Conservation (phyloP, 35 echinoderm and acorn worm genomes). For the Nesometra sesokonis region DNA sequence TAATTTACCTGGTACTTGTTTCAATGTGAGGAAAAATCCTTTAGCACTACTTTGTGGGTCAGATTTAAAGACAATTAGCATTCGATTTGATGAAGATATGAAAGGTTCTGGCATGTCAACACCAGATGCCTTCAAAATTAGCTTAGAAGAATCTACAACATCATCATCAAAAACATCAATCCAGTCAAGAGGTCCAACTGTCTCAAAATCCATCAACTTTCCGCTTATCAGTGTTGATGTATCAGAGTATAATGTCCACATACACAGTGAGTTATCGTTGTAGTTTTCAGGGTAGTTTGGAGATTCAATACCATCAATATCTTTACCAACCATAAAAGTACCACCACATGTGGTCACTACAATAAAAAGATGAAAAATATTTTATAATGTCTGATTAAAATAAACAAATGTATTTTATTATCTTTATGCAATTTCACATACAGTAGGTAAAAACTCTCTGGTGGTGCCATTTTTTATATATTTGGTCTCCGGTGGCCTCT, state of each 20-base stretch:
- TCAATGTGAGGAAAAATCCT: background rate
- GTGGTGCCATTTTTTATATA: too few species aligned
- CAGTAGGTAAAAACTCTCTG: too few species aligned
- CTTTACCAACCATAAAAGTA: background rate
- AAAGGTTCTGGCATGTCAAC: background rate
- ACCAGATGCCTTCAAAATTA: background rate
- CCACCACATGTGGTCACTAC: background rate
- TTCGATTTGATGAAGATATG: background rate
- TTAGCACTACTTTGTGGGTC: background rate
- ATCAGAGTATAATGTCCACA: background rate
- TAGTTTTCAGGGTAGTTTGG: background rate
- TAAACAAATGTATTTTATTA: too few species aligned
- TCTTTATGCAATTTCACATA: too few species aligned
- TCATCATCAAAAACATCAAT: background rate
- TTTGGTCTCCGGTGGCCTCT: too few species aligned
- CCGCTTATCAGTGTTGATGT: background rate
- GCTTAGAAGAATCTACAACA: background rate
- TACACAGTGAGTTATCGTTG: background rate
- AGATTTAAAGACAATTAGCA: background rate
- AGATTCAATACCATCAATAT: background rate
- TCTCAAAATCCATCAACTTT: background rate
- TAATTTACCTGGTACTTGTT: background rate
- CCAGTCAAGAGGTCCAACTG: background rate
- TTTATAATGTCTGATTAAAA: too few species aligned
- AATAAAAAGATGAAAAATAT: background rate